Percentiles rank a stretch among this genome's conserved stretches.
Evolutionary conservation across 2,113 vertebrate genomes (phyloP).

Genomic region (Macquaria australasica): DNA sequence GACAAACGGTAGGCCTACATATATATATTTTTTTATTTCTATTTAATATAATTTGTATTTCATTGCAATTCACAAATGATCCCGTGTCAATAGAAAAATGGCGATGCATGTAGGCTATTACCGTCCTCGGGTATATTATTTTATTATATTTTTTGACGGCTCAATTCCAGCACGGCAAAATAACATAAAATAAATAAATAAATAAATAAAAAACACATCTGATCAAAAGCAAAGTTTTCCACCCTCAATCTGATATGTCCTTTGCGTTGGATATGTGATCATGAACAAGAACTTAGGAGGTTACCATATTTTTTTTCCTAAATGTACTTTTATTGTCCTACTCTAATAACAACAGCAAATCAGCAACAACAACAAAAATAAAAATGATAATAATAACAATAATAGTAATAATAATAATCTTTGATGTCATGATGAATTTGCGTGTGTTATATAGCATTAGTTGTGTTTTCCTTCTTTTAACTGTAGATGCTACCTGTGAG

Average conservation of each 20-base stretch:
- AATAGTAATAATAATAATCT: background rate
- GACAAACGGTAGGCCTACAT: background rate
- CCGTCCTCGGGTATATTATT: background rate
- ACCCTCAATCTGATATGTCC: background rate
- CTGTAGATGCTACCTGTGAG: background rate
- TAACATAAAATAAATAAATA: background rate
- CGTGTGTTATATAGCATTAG: no score
- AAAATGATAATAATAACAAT: background rate
- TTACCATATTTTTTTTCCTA: background rate
- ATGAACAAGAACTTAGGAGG: background rate
- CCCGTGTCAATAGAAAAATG: background rate
- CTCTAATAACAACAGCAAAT: background rate
- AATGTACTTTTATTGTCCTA: background rate
- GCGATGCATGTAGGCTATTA: no score
- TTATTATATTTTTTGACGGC: background rate
- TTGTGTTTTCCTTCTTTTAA: background rate
- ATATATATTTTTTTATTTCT: no score
- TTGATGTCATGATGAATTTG: no score
- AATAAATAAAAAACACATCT: background rate
- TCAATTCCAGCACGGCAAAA: background rate
- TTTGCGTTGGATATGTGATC: background rate
- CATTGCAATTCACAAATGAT: background rate
- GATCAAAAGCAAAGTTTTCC: background rate
- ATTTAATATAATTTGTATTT: background rate
- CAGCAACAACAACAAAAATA: background rate